A percentile compares a stretch with the other conserved stretches of the same genome.
Evolutionary conservation across 2,113 vertebrate genomes (phyloP).

Genomic region (Arizona elegans): DNA sequence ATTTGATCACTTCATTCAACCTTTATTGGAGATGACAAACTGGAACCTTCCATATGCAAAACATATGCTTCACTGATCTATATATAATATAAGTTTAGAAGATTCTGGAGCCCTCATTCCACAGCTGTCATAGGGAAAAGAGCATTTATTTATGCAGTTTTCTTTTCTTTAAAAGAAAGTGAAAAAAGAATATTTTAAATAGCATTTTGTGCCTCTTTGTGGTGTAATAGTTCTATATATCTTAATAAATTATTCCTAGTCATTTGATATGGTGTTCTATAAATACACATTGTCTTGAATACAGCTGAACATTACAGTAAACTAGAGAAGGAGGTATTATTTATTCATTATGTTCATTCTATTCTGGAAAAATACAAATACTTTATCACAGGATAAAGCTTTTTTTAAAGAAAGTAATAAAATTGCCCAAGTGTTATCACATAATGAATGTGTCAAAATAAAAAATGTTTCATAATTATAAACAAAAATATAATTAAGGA

Average conservation of each 20-base stretch:
- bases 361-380: not conserved
- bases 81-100: not conserved
- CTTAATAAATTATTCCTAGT: not conserved
- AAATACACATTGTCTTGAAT: slow-evolving; percentile 9
- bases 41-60: not conserved
- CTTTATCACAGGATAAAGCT: not conserved
- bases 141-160: not conserved
- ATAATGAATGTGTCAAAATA: not conserved
- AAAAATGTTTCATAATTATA: not conserved
- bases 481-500: slow-evolving; percentile 4
- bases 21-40: not conserved
- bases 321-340: slow-evolving; percentile 10
- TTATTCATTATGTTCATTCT: slow-evolving; percentile 8
- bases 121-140: not conserved
- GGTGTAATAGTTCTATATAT: not conserved
- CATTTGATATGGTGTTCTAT: not conserved
- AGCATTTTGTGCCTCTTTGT: not conserved
- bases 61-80: not conserved
- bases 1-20: not conserved
- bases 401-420: not conserved
- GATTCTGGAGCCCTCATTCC: not conserved
- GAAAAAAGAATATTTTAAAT: not conserved
- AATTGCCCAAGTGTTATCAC: not conserved
- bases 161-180: not conserved
- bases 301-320: not conserved